These are phyloP conservation scores for Habropoda laboriosa DNA, from an alignment of 1,140 invertebrate genomes.

Conservation along the genomic window DNA sequence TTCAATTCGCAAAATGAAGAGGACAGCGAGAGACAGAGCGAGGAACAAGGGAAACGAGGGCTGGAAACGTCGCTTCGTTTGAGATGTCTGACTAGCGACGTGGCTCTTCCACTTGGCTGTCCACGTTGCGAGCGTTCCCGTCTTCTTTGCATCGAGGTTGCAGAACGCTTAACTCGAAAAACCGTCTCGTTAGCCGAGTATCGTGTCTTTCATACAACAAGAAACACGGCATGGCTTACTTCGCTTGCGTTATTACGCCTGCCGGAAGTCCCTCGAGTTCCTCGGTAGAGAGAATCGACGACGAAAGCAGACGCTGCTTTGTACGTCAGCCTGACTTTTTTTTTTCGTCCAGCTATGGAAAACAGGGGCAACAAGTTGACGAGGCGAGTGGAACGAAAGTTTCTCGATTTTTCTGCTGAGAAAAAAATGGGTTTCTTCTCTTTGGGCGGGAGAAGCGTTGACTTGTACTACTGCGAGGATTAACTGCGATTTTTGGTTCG, in stretches of 20 bases:
- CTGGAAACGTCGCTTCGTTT: not conserved
- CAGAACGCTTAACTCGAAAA: too few species aligned
- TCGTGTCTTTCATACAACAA: not conserved
- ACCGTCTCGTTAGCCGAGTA: constrained; percentile 1
- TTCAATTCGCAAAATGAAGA: too few species aligned
- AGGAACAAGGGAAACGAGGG: too few species aligned
- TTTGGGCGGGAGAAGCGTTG: too few species aligned
- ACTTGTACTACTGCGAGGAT: too few species aligned
- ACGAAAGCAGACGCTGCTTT: too few species aligned
- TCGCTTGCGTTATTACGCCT: constrained; percentile 19
- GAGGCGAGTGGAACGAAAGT: too few species aligned
- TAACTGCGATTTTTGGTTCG: too few species aligned
- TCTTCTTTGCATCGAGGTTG: not conserved
- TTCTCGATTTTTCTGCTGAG: too few species aligned
- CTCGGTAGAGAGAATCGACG: too few species aligned
- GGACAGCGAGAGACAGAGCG: too few species aligned
- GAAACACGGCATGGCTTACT: not conserved
- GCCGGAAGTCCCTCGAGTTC: not conserved
- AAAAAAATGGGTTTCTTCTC: too few species aligned
- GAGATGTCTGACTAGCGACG: not conserved
- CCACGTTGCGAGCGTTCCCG: not conserved
- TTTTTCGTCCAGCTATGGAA: not conserved
- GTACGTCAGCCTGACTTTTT: not conserved
- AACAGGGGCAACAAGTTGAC: constrained; percentile 17
- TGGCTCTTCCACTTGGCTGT: not conserved